Evolutionary conservation across 2,888 invertebrate species (phyloP).

Genomic region (Palloptera scutellata): DNA sequence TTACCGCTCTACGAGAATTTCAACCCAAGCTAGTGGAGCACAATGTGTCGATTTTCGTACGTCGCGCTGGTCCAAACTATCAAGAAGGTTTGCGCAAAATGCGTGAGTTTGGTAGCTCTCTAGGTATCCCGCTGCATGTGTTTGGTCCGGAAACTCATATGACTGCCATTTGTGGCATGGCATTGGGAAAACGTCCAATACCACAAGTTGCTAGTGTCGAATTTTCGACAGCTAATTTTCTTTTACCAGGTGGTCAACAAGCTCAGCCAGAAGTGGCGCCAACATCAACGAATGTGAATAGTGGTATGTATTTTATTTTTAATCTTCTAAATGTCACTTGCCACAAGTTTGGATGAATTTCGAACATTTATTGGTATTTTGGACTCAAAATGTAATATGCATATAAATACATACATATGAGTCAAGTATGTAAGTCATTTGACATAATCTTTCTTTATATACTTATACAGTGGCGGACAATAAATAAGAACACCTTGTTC

Average conservation of each 20-base stretch:
- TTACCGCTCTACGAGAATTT: slow-evolving; percentile 92
- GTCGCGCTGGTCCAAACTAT: slow-evolving; percentile 98
- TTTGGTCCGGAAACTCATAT: slow-evolving; percentile 99
- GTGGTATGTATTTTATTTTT: slow-evolving; percentile 46
- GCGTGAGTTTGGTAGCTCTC: slow-evolving; percentile 84
- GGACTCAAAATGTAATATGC: background rate
- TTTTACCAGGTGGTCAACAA: slow-evolving; percentile 79
- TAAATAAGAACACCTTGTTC: no score
- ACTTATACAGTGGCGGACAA: no score
- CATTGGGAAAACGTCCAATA: slow-evolving; percentile 87
- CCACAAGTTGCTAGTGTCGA: slow-evolving; percentile 74
- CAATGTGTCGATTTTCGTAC: slow-evolving; percentile 92
- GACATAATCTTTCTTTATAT: no score
- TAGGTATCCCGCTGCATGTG: slow-evolving; percentile 92
- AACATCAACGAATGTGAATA: slow-evolving; percentile 47
- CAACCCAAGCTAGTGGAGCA: slow-evolving; percentile 89
- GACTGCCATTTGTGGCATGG: slow-evolving; percentile 99
- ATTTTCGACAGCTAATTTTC: slow-evolving; percentile 88
- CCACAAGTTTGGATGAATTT: no score
- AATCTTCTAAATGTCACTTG: background rate
- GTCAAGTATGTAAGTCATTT: background rate
- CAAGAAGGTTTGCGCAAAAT: slow-evolving; percentile 96
- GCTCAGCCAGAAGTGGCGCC: slow-evolving; percentile 61
- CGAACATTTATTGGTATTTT: background rate
- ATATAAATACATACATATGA: background rate